These are phyloP conservation scores for Chloroceryle amazona DNA, from an alignment of 2,797 vertebrate genomes.

Conservation along the genomic window DNA sequence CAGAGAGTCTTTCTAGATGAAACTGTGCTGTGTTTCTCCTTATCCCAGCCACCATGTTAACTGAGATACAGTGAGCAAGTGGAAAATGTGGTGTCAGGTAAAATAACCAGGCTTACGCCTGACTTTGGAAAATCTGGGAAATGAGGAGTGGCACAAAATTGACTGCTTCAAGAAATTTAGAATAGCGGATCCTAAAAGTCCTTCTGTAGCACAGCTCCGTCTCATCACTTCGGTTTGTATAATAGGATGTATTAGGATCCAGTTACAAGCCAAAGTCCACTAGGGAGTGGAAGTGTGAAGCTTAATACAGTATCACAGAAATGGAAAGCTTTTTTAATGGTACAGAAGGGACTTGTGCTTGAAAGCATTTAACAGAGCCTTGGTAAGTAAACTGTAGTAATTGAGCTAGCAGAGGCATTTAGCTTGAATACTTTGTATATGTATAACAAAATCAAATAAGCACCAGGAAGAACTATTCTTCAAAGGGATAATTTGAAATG, in stretches of 20 bases:
- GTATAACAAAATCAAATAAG: slow-evolving; percentile 67
- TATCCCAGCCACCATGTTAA: neutral
- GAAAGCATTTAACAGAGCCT: slow-evolving; percentile 56
- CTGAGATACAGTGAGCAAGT: fast-evolving
- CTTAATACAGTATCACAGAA: slow-evolving; percentile 67
- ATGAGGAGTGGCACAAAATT: neutral
- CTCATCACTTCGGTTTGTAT: neutral
- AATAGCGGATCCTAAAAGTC: neutral
- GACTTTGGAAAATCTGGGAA: neutral
- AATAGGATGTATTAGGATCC: slow-evolving; percentile 45
- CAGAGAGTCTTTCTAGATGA: neutral
- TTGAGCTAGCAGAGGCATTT: slow-evolving; percentile 56
- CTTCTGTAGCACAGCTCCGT: neutral
- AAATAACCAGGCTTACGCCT: neutral
- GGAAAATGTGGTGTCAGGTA: neutral
- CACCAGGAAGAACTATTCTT: slow-evolving; percentile 49
- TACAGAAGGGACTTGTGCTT: slow-evolving; percentile 56
- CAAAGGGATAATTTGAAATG: slow-evolving; percentile 45
- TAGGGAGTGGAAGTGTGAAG: slow-evolving; percentile 60
- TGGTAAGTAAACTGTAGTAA: slow-evolving; percentile 65
- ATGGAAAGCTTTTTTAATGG: slow-evolving; percentile 69
- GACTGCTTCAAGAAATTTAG: neutral
- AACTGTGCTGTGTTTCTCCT: neutral
- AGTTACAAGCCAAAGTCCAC: slow-evolving; percentile 56
- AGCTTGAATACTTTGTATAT: slow-evolving; percentile 48